phyloP scores from a whole-genome alignment of 2,888 invertebrate genomes.

The Frankliniella intonsa region DNA sequence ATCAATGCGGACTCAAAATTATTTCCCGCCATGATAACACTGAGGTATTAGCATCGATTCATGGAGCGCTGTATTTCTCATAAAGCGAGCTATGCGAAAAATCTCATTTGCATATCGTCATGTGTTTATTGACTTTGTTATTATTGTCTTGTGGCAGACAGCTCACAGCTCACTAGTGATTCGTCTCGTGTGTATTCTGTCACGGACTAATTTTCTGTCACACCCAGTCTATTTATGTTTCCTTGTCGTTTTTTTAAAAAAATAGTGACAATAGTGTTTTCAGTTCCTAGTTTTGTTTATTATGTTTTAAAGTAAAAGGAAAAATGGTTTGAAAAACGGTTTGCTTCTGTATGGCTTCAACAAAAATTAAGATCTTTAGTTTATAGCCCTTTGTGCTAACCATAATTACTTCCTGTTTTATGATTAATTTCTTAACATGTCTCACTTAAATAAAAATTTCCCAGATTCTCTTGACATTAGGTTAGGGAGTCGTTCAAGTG shows the following conservation, averaged over 20 bases:
- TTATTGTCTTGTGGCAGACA: neutral
- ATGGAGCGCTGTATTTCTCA: neutral
- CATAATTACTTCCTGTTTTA: neutral
- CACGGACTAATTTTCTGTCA: neutral
- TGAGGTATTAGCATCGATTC: neutral
- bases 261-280: neutral
- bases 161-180: neutral
- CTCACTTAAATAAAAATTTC: neutral
- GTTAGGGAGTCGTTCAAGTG: neutral
- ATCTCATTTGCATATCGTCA: neutral
- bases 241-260: neutral
- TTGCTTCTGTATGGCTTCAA: neutral
- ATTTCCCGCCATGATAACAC: too few relatives aligned
- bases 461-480: neutral
- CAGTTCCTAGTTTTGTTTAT: neutral
- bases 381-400: neutral
- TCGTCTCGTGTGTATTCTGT: neutral
- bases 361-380: neutral
- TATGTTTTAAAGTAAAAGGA: neutral
- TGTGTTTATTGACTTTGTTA: neutral
- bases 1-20: too few relatives aligned
- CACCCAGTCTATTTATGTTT: neutral
- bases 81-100: neutral
- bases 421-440: neutral
- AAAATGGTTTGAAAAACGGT: neutral